Evolutionary conservation across 2,888 invertebrate species (phyloP).

Genomic region (Allolobophora icterica): DNA sequence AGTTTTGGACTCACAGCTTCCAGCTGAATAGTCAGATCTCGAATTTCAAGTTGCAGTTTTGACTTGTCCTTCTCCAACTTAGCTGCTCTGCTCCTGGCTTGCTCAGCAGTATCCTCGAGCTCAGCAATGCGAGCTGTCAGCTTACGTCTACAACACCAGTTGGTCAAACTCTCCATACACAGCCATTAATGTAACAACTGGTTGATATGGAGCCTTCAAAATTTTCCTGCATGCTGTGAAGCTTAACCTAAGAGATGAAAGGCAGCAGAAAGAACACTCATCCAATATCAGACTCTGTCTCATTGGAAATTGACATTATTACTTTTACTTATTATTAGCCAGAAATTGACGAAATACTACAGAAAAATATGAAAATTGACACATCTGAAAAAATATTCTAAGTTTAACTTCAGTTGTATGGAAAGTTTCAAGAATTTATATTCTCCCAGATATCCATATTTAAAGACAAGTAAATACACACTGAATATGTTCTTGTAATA

Average conservation of each 20-base stretch:
- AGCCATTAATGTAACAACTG: too few relatives aligned
- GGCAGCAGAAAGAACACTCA: too few relatives aligned
- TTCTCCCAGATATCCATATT: not conserved
- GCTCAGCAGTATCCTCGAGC: conserved; percentile 96
- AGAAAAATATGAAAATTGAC: not conserved
- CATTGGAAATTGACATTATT: too few relatives aligned
- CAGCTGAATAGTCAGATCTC: conserved; percentile 96
- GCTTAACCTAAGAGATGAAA: too few relatives aligned
- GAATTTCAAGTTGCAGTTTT: conserved; percentile 94
- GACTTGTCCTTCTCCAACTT: conserved; percentile 95
- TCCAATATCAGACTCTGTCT: too few relatives aligned
- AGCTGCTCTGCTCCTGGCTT: conserved; percentile 87
- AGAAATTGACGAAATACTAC: too few relatives aligned
- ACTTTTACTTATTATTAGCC: too few relatives aligned
- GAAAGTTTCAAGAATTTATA: not conserved
- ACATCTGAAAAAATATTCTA: not conserved
- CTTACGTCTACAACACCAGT: conserved; percentile 56
- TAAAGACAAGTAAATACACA: not conserved
- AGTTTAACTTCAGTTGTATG: not conserved
- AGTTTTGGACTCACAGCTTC: conserved; percentile 78
- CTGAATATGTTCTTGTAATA: not conserved
- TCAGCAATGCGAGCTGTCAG: conserved; percentile 69
- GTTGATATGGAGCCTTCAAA: too few relatives aligned
- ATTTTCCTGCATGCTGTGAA: too few relatives aligned
- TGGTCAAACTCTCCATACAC: not conserved